These are phyloP conservation scores for Leptopilina syphax DNA, from an alignment of 2,888 invertebrate genomes.

Conservation along the genomic window DNA sequence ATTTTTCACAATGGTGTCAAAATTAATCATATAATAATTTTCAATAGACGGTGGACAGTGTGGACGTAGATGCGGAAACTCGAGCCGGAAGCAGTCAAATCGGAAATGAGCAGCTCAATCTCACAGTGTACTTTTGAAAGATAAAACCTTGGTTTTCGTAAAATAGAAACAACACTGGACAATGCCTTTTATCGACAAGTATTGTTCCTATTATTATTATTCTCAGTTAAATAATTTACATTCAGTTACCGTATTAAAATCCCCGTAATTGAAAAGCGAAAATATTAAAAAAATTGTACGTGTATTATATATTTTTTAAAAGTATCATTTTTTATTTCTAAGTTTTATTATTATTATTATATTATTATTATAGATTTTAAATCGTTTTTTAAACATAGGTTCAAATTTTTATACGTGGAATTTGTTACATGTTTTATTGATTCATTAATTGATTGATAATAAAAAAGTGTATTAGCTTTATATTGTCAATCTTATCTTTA, in stretches of 20 bases:
- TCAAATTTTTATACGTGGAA: background rate
- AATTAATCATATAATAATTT: conserved; percentile 42
- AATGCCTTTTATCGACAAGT: conserved; percentile 6
- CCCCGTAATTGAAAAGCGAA: background rate
- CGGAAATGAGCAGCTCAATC: conserved; percentile 81
- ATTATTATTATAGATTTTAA: background rate
- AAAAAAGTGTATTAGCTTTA: background rate
- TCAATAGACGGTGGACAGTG: conserved; percentile 78
- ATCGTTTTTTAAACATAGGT: background rate
- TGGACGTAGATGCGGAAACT: conserved; percentile 77
- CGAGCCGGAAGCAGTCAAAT: conserved; percentile 69
- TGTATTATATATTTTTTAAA: background rate
- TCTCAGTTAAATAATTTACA: conserved; percentile 22
- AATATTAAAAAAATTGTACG: background rate
- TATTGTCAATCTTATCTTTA: too few relatives aligned
- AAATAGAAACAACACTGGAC: background rate
- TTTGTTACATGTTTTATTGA: conserved; percentile 17
- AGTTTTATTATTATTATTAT: too few relatives aligned
- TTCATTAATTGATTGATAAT: background rate
- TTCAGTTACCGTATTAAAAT: conserved; percentile 24
- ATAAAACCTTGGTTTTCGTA: background rate
- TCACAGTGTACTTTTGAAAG: conserved; percentile 84
- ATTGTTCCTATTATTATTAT: background rate
- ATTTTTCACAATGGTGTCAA: background rate
- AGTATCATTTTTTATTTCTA: too few relatives aligned